These are phyloP conservation scores for Didymodactylos carnosus DNA, from an alignment of 2,888 invertebrate genomes.

Conservation along the genomic window DNA sequence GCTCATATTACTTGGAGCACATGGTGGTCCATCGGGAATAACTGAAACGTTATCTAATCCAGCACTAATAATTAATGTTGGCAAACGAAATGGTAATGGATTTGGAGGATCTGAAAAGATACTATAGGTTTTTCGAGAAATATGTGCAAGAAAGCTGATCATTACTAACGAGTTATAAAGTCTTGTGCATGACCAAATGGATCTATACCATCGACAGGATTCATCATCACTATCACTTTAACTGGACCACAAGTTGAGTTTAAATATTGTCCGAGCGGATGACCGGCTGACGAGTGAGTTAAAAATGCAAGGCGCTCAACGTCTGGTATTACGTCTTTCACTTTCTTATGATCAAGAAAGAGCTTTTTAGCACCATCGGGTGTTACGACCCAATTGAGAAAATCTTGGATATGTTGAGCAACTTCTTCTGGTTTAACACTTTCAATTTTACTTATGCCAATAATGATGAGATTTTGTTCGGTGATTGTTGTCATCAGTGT, in stretches of 20 bases:
- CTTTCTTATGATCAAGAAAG: not conserved
- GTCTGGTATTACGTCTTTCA: not conserved
- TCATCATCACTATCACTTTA: slow-evolving; percentile 1
- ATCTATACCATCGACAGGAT: slow-evolving; percentile 13
- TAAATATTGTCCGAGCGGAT: slow-evolving; percentile 9
- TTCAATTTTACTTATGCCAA: slow-evolving; percentile 1
- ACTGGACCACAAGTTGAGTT: slow-evolving; percentile 8
- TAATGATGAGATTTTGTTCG: slow-evolving; percentile 1
- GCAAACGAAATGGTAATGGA: slow-evolving; percentile 9
- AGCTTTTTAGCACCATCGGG: not conserved
- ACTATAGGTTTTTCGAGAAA: no score
- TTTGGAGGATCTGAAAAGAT: slow-evolving; percentile 2
- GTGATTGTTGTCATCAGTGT: not conserved
- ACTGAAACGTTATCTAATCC: not conserved
- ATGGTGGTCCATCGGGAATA: not conserved
- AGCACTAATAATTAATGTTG: not conserved
- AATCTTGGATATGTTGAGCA: not conserved
- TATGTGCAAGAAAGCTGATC: no score
- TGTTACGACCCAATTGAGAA: slow-evolving; percentile 1
- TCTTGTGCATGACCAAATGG: slow-evolving; percentile 6
- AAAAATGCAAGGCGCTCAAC: not conserved
- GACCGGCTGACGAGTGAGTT: slow-evolving; percentile 7
- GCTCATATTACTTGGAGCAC: slow-evolving; percentile 7
- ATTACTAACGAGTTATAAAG: not conserved
- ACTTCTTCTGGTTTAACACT: slow-evolving; percentile 6